phyloP scores from a whole-genome alignment of 1,140 invertebrate species.

The Frieseomelitta varia region DNA sequence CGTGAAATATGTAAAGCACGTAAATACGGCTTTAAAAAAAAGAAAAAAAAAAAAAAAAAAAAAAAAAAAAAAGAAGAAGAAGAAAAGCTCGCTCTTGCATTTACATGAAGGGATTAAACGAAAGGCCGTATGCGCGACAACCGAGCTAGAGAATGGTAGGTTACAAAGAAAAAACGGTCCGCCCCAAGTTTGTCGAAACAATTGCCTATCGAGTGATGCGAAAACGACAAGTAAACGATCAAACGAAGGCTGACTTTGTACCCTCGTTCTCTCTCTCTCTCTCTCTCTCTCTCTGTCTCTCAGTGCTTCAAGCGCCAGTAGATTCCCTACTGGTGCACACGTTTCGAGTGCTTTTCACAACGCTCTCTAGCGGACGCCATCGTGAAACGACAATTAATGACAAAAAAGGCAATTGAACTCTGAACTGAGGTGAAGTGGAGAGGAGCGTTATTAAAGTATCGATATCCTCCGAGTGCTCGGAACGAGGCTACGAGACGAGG shows the following conservation, averaged over 20 bases:
- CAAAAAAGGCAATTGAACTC: constrained; percentile 28
- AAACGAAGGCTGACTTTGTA: constrained; percentile 21
- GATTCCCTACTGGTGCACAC: neutral
- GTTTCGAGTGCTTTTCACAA: constrained; percentile 26
- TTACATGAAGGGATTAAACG: constrained; percentile 4
- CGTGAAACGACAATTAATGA: constrained; percentile 30
- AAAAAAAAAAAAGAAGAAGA: too few species aligned
- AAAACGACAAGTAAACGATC: constrained; percentile 34
- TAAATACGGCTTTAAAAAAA: neutral
- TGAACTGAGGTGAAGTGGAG: neutral
- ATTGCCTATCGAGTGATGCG: constrained; percentile 21
- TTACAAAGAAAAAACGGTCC: neutral
- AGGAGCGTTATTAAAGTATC: constrained; percentile 30
- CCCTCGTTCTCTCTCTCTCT: too few species aligned
- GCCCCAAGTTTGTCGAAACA: constrained; percentile 27
- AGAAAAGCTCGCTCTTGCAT: neutral
- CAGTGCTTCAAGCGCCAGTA: too few species aligned
- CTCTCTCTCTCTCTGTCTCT: neutral
- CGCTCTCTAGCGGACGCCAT: constrained; percentile 14
- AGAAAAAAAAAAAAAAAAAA: too few species aligned
- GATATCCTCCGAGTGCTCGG: neutral
- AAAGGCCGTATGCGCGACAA: neutral
- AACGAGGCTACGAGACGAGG: neutral
- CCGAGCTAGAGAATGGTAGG: too few species aligned
- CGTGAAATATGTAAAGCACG: constrained; percentile 17